phyloP scores from a whole-genome alignment of 2,888 invertebrate genomes.

The Euphydryas editha region DNA sequence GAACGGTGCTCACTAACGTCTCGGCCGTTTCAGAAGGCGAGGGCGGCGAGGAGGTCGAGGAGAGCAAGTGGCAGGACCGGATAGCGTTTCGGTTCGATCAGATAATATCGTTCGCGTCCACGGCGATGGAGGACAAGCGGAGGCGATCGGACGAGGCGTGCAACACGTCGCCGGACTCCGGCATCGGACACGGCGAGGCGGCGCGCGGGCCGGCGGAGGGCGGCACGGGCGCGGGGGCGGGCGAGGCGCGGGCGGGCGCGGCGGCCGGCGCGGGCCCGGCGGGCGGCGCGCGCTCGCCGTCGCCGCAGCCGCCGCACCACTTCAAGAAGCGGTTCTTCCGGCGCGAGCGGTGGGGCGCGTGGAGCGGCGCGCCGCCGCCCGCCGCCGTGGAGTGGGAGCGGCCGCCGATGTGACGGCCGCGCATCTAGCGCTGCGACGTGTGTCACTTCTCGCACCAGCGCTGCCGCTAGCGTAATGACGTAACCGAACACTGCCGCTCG shows the following conservation, averaged over 20 bases:
- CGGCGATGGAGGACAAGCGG: conserved; percentile 94
- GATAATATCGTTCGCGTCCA: conserved; percentile 95
- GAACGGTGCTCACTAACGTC: conserved; percentile 13
- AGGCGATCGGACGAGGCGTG: conserved; percentile 92
- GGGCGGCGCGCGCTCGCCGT: conserved; percentile 68
- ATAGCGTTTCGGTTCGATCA: conserved; percentile 97
- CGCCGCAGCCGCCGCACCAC: conserved; percentile 79
- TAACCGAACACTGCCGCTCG: conserved; percentile 33
- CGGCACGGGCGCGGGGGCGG: conserved; percentile 43
- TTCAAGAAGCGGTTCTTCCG: conserved; percentile 95
- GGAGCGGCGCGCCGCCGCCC: conserved; percentile 71
- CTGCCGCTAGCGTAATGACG: conserved; percentile 31
- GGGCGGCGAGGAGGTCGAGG: conserved; percentile 88
- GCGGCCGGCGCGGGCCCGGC: conserved; percentile 43
- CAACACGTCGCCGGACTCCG: conserved; percentile 94
- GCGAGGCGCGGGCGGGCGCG: conserved; percentile 64
- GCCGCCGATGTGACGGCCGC: conserved; percentile 77
- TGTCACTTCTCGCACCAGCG: conserved; percentile 40
- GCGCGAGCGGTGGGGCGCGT: conserved; percentile 86
- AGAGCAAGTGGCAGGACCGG: conserved; percentile 96
- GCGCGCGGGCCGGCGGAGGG: conserved; percentile 56
- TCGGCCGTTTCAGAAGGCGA: conserved; percentile 78
- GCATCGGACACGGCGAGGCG: conserved; percentile 89
- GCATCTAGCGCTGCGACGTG: conserved; percentile 44
- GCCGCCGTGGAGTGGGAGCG: conserved; percentile 76